Evolutionary conservation across 1,140 invertebrate species (phyloP), one percentile per base, ranked within the genome.

Genomic region (Zaprionus africanus): DNA sequence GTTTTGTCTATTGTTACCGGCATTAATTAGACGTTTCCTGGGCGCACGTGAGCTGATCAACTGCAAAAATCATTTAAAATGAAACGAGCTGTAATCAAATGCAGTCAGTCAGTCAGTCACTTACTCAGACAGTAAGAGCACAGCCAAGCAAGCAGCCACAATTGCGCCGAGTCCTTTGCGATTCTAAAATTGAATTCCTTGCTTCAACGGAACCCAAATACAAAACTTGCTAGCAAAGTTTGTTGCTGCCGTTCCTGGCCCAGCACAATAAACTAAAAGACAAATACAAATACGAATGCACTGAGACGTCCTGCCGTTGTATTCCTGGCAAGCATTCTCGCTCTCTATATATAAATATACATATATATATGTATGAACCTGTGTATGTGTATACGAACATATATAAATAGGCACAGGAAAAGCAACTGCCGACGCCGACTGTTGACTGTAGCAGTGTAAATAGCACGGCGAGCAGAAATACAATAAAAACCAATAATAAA

Each of bases 121-220:
- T 43, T 51, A 68, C 49, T 41, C 17, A 59, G 67, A 31, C 59
- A 62, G 58, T 22, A 9, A 31, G 70, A 28, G 17, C 5, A 36
- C 31, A 56, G 60, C 34, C 63, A 60, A 28, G 28, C 54, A 24
- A 64, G 65, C 51, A 81, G 54, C 74, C 78, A 61, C 78, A 81
- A 70, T 73, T 78, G 58, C 57, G 38, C 62, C 36, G 43, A 49
- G 60, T 69, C 61, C 69, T 66, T 68, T 43, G 74, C 70, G 78
- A 81, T 85, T 83, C 82, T 78, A 88, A 88, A 88, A 88, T 88
- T 88, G 84, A 88, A 88, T 88, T 88, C 81, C 63, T 73, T 88
- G 85, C 84, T 76, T 88, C 78, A 84, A 76, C 80, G 81, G 79
- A 88, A 74, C 74, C 78, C 84, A 87, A 87, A 81, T 69, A 88